Evolutionary conservation across 2,888 invertebrate species (phyloP).

Genomic region (Thumatha senex): DNA sequence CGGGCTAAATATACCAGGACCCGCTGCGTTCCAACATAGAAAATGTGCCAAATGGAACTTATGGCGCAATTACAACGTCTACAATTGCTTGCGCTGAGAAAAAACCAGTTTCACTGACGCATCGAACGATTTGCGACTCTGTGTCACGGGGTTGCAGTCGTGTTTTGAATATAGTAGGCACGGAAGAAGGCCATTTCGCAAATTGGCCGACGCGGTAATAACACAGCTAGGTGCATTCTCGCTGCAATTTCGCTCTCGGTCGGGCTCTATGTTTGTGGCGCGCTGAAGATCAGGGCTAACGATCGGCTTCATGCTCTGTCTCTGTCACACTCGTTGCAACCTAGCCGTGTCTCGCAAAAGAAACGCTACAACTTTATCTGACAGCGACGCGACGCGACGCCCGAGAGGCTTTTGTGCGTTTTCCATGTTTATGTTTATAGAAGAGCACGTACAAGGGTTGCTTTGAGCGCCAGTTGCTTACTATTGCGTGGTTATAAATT

Average conservation of each 20-base stretch:
- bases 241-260: slow-evolving; percentile 84
- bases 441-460: slow-evolving; percentile 78
- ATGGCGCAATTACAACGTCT: slow-evolving; percentile 74
- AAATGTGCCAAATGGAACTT: slow-evolving; percentile 65
- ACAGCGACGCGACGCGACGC: slow-evolving; percentile 76
- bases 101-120: slow-evolving; percentile 65
- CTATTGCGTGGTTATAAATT: slow-evolving; percentile 61
- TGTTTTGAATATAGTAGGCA: slow-evolving; percentile 36
- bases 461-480: slow-evolving; percentile 73
- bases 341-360: slow-evolving; percentile 70
- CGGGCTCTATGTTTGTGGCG: slow-evolving; percentile 83
- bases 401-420: slow-evolving; percentile 83
- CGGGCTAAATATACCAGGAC: slow-evolving; percentile 80
- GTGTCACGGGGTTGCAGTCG: slow-evolving; percentile 42
- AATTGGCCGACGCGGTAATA: slow-evolving; percentile 67
- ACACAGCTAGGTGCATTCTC: slow-evolving; percentile 83
- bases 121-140: slow-evolving; percentile 51
- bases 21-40: slow-evolving; percentile 60
- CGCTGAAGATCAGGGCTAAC: slow-evolving; percentile 84
- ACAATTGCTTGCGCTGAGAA: slow-evolving; percentile 72
- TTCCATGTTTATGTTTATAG: slow-evolving; percentile 83
- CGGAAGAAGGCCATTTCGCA: slow-evolving; percentile 69
- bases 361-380: slow-evolving; percentile 82
- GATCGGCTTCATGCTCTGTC: slow-evolving; percentile 71
- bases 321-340: slow-evolving; percentile 55